Evolutionary conservation across 2,113 vertebrate species (phyloP).

Genomic region (Poicephalus gulielmi): DNA sequence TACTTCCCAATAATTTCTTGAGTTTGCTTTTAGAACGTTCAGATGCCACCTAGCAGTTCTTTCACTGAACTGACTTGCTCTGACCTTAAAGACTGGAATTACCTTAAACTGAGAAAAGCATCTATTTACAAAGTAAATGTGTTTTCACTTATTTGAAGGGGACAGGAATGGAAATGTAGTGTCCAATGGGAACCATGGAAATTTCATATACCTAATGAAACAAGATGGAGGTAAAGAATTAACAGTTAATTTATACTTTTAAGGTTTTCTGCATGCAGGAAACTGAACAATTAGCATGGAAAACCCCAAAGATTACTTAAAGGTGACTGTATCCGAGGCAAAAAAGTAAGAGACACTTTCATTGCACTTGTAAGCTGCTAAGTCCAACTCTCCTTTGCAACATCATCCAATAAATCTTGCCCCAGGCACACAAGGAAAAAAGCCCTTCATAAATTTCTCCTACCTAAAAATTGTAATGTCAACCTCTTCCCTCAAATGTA

Average conservation of each 20-base stretch:
- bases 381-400: conserved; percentile 13
- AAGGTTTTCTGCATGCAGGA: background rate
- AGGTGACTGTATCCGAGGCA: background rate
- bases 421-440: background rate
- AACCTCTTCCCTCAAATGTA: background rate
- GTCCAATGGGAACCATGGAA: background rate
- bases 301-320: background rate
- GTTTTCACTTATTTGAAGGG: background rate
- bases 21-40: background rate
- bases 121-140: background rate
- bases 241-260: conserved; percentile 2
- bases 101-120: background rate
- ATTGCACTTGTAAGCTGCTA: background rate
- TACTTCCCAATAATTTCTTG: background rate
- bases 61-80: background rate
- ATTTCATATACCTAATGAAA: background rate
- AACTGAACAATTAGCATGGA: background rate
- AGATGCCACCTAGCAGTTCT: background rate
- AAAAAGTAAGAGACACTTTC: background rate
- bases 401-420: background rate
- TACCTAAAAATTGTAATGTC: background rate
- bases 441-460: background rate
- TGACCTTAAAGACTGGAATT: background rate
- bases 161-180: background rate
- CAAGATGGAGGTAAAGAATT: conserved; percentile 15